Base-by-base conservation (phyloP, 2,113 vertebrate genomes). In the Psophia crepitans region DNA sequence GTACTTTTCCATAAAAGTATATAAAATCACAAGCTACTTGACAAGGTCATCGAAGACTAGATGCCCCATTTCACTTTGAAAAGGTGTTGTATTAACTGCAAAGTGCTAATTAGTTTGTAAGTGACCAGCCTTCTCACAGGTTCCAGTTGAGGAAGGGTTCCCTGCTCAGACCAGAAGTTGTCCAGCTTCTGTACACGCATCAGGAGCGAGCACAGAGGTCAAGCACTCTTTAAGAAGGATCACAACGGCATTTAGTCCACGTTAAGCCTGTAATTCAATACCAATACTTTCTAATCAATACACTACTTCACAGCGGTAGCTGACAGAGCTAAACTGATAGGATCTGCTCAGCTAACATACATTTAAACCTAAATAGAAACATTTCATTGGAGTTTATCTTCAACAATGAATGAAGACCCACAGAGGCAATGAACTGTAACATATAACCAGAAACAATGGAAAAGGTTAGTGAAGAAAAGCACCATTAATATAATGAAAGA, bases 261-360 rank as follows among this genome's bases (percentile, higher is more conserved):
- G 27, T 86, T 94, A 88, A 95, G 87, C 58, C 90, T 96, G 77
- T 91, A 94, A 95, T 93, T 96, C 94, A 96, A 94, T 95, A 89
- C 77, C 85, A 68, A 90, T 87, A 89, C 91, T 94, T 96, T 84
- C 74, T 70, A 96, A 95, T 92, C 90, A 90, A 94, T 91, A 94
- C 64, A 60, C 60, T 61, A 75, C 54, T 92, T 70, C 51, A 68
- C 73, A 95, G 86, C 23, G 4, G 79, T 91, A 82, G 84, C 81
- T 86, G 93, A 94, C 73, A 94, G 73, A 84, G 69, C 92, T 92
- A 69, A 91, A 78, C 64, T 74, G 83, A 95, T 76, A 87, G 61
- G 53, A 97, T 96, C 89, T 89, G 70, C 74, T 95, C 92, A 86
- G 78, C 82, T 91, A 86, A 84, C 70, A 73, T 54, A 80, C 13